phyloP scores from a whole-genome alignment of 2,797 vertebrate genomes.

The Anniella stebbinsi region DNA sequence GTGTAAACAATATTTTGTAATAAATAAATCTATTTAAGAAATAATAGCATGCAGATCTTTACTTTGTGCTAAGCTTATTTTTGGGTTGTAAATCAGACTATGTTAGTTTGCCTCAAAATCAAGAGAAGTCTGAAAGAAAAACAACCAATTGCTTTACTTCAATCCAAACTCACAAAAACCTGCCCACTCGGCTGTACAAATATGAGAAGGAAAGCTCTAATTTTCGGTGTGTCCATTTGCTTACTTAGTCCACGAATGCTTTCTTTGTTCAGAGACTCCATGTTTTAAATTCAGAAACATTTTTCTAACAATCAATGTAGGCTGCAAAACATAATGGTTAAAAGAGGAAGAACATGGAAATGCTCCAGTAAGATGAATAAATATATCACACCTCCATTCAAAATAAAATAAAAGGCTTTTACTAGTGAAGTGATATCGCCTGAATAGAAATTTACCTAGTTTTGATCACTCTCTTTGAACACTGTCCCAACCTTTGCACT shows the following conservation, averaged over 20 bases:
- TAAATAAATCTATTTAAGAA: neutral
- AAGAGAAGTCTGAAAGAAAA: neutral
- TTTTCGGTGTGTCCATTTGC: neutral
- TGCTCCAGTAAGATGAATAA: neutral
- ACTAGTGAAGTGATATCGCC: slow-evolving; percentile 35
- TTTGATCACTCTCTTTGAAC: slow-evolving; percentile 22
- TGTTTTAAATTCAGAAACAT: slow-evolving; percentile 36
- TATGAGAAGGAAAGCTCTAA: neutral
- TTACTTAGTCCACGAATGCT: neutral
- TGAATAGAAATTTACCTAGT: slow-evolving; percentile 48
- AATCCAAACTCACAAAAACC: neutral
- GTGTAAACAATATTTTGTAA: accelerated
- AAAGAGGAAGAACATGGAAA: slow-evolving; percentile 2
- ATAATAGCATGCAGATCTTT: neutral
- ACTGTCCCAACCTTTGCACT: neutral
- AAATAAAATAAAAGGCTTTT: neutral
- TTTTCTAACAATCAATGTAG: neutral
- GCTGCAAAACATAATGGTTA: neutral
- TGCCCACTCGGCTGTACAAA: neutral
- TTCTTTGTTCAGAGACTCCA: slow-evolving; percentile 20
- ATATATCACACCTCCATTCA: neutral
- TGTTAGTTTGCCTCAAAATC: neutral
- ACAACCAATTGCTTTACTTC: slow-evolving; percentile 12
- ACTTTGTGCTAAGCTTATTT: neutral
- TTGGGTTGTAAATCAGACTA: neutral